phyloP scores from a whole-genome alignment of 2,113 vertebrate species.

The Phoenicopterus ruber region DNA sequence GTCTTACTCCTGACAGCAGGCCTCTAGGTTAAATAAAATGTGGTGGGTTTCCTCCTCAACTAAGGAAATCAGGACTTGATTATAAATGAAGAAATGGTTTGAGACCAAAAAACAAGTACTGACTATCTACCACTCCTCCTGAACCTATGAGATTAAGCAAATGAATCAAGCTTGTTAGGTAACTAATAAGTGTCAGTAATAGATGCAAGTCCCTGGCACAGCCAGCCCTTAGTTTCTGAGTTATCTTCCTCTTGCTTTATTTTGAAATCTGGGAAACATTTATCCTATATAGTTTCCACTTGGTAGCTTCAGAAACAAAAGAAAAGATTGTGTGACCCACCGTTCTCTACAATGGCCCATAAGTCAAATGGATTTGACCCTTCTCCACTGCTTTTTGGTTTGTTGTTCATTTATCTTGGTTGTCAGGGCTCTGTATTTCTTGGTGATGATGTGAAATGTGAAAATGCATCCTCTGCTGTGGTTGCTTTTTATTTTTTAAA shows the following conservation, averaged over 20 bases:
- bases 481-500: slow-evolving; percentile 45
- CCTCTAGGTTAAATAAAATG: not conserved
- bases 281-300: not conserved
- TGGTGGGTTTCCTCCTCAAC: not conserved
- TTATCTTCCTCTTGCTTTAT: not conserved
- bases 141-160: not conserved
- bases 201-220: not conserved
- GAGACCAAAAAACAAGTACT: not conserved
- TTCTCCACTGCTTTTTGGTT: slow-evolving; percentile 43
- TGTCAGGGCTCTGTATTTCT: slow-evolving; percentile 57
- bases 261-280: slow-evolving; percentile 25
- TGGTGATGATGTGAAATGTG: slow-evolving; percentile 46
- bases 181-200: not conserved
- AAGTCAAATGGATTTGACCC: slow-evolving; percentile 62
- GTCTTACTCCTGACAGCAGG: not conserved
- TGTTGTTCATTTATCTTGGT: slow-evolving; percentile 67
- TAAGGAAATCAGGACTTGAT: not conserved
- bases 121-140: not conserved
- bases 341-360: slow-evolving; percentile 8
- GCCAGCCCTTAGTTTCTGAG: not conserved
- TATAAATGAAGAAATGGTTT: not conserved
- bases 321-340: slow-evolving; percentile 27
- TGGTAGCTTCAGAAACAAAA: slow-evolving; percentile 35
- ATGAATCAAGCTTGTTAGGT: not conserved
- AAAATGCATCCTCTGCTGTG: slow-evolving; percentile 36